Base-by-base conservation (phyloP, 1,140 invertebrate genomes). In the Oedothorax gibbosus region DNA sequence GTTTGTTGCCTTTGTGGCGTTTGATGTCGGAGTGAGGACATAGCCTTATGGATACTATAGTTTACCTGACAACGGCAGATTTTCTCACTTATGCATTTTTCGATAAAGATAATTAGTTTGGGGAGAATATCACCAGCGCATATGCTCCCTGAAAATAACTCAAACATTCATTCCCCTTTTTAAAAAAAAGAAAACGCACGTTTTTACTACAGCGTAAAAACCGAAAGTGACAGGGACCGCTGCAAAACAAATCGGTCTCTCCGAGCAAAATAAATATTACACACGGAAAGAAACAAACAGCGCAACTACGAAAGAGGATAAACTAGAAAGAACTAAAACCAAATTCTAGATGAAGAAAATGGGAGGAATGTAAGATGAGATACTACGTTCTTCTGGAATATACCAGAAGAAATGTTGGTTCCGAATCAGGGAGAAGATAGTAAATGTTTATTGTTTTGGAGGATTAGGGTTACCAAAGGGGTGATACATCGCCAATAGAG, bases 371-470 rank as follows among this genome's bases (percentile, higher is more conserved):
- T 54, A 71, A 60, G 78, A 81, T 71, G 65, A 81, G 66, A 71
- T 81, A 21, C 50, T 15, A 10, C 18, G 64, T 51, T 10, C 8
- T 53, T 49, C 54, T n/a, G 54, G 57, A 75, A 35, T 15, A 81
- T 50, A 20, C 20, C 50, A 21, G 49, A 71, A 60, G 35, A 81
- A 81, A 54, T 20, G 62, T 81, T 69, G 66, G 75, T 77, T 77
- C 65, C 53, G 75, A 49, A 77, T 11, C 54, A 20, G 12, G n/a
- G 20, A 57, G 54, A 66, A 81, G 78, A 69, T 81, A 81, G 78
- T 81, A 81, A 81, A 81, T 81, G 78, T 81, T 81, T 81, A 81
- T 68, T 65, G 78, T n/a, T 35, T n/a, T 56, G 11, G 18, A 65
- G 76, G 21, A 65, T 56, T 50, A 71, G 78, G 78, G 78, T 81